phyloP scores from a whole-genome alignment of 1,140 invertebrate species.

The Coptotermes formosanus region DNA sequence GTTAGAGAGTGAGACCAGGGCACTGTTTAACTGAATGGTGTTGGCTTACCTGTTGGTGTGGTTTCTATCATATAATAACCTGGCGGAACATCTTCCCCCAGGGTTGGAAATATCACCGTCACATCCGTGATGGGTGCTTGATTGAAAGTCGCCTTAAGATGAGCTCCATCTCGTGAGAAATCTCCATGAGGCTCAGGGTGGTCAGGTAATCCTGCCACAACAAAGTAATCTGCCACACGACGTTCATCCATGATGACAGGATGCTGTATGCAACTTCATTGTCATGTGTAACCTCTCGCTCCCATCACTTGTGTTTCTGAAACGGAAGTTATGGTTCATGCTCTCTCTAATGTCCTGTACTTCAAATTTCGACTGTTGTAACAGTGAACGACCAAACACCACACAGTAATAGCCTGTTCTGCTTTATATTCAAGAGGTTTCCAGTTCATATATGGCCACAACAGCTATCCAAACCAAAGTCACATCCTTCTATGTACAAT shows the following conservation, averaged over 20 bases:
- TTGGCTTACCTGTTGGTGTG: constrained; percentile 68
- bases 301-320: background rate
- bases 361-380: too few species aligned
- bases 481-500: too few species aligned
- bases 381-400: too few species aligned
- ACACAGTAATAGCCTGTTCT: too few species aligned
- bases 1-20: too few species aligned
- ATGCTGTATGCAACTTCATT: background rate
- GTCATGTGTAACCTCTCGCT: background rate
- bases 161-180: constrained; percentile 72
- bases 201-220: constrained; percentile 90
- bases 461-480: too few species aligned
- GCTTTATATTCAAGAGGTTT: too few species aligned
- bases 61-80: constrained; percentile 79
- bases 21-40: too few species aligned
- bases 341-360: too few species aligned
- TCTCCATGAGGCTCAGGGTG: constrained; percentile 78
- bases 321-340: too few species aligned
- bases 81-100: constrained; percentile 81
- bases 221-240: constrained; percentile 92
- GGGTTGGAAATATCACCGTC: constrained; percentile 84
- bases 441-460: too few species aligned
- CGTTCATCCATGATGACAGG: constrained; percentile 69
- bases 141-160: constrained; percentile 66
- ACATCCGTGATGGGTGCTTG: constrained; percentile 94